Percentiles rank a stretch among this genome's conserved stretches.
phyloP scores from a whole-genome alignment of 2,888 invertebrate species.

The Tipula unca region DNA sequence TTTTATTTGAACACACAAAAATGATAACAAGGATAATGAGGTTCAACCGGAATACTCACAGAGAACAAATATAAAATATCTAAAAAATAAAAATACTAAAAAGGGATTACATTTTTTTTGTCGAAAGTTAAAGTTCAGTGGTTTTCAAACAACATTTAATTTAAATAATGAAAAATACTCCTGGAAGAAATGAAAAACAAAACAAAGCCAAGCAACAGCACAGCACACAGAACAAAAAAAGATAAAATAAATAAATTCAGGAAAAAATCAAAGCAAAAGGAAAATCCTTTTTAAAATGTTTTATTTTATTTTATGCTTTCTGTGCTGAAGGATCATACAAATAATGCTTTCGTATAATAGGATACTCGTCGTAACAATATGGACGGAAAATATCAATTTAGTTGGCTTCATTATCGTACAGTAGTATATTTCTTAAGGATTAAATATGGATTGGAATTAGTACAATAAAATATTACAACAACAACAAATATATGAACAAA shows the following conservation, averaged over 20 bases:
- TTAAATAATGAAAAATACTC: slow-evolving; percentile 14
- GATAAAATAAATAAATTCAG: not conserved
- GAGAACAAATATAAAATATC: not conserved
- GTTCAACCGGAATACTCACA: not conserved
- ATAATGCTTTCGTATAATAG: not conserved
- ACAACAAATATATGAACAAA: too few relatives aligned
- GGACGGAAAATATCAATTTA: not conserved
- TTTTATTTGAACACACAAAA: slow-evolving; percentile 8
- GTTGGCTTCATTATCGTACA: not conserved
- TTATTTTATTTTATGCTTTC: not conserved
- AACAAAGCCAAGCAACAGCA: not conserved
- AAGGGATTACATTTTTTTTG: not conserved
- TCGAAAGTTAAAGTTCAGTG: not conserved
- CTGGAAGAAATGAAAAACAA: not conserved
- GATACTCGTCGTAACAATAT: not conserved
- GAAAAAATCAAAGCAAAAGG: not conserved
- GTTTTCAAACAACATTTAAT: not conserved
- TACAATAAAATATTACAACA: too few relatives aligned
- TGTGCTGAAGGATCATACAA: not conserved
- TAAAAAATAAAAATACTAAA: not conserved
- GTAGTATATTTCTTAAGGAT: not conserved
- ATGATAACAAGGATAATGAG: slow-evolving; percentile 8
- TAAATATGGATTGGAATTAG: too few relatives aligned
- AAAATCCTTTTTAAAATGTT: not conserved
- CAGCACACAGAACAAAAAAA: not conserved